Conservation (phyloP, 2,113 vertebrate genomes). For the Heteronetta atricapilla region DNA sequence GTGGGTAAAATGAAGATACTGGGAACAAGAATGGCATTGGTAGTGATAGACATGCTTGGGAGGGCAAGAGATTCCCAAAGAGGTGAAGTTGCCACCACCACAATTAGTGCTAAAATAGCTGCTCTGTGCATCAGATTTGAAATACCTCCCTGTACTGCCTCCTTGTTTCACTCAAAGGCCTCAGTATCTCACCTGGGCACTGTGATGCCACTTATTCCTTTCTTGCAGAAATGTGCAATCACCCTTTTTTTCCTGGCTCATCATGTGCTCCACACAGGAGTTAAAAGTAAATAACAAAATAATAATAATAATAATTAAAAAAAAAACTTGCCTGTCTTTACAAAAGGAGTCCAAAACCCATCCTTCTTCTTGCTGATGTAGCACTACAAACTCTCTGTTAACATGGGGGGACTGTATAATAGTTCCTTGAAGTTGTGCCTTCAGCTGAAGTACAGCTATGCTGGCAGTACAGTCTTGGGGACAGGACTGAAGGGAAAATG, state of each 20-base stretch:
- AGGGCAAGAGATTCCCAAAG: neutral
- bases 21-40: neutral
- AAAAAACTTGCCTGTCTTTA: neutral
- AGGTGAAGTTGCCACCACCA: neutral
- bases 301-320: neutral
- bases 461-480: neutral
- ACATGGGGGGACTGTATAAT: neutral
- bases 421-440: neutral
- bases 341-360: neutral
- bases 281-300: neutral
- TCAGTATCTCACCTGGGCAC: neutral
- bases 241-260: neutral
- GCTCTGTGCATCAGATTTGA: neutral
- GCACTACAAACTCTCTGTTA: neutral
- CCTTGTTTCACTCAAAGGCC: neutral
- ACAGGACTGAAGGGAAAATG: neutral
- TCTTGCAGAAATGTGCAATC: neutral
- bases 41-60: neutral
- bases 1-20: neutral
- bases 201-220: neutral
- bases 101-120: neutral
- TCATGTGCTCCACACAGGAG: neutral
- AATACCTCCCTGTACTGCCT: neutral
- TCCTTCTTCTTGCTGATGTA: neutral
- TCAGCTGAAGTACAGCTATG: neutral